phyloP scores from a whole-genome alignment of 1,140 invertebrate species.

The Andricus grossulariae region DNA sequence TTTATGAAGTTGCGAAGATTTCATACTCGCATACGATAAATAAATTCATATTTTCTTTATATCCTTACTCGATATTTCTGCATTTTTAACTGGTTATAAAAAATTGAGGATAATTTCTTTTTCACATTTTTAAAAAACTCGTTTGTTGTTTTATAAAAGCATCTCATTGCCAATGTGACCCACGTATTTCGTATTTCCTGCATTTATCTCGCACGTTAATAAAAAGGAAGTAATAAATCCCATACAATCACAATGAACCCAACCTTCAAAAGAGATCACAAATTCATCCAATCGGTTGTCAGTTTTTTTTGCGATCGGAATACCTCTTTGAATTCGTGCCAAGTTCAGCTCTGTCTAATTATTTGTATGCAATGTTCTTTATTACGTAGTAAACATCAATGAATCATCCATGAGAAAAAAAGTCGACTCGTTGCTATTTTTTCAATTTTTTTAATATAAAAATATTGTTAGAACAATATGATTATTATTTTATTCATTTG shows the following conservation, averaged over 20 bases:
- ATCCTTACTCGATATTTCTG: no score
- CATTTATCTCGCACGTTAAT: constrained; percentile 24
- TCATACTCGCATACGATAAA: not conserved
- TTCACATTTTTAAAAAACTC: not conserved
- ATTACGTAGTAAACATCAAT: constrained; percentile 17
- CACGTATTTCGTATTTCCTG: constrained; percentile 17
- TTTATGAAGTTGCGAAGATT: constrained; percentile 15
- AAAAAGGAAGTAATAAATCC: constrained; percentile 28
- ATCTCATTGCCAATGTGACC: constrained; percentile 1
- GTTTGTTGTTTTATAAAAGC: not conserved
- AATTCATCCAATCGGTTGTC: constrained; percentile 11
- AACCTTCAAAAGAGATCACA: constrained; percentile 16
- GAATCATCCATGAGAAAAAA: not conserved
- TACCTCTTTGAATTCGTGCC: not conserved
- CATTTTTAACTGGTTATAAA: not conserved
- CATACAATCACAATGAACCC: constrained; percentile 2
- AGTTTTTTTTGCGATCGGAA: constrained; percentile 12
- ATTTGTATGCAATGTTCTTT: not conserved
- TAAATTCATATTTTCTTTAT: no score
- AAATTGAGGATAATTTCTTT: not conserved
- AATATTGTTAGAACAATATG: no score
- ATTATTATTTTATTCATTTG: not conserved
- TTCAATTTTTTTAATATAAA: not conserved
- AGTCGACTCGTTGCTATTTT: not conserved
- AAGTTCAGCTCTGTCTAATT: not conserved